Evolutionary conservation across 1,140 invertebrate species (phyloP).

Genomic region (Meloidogyne floridensis): DNA sequence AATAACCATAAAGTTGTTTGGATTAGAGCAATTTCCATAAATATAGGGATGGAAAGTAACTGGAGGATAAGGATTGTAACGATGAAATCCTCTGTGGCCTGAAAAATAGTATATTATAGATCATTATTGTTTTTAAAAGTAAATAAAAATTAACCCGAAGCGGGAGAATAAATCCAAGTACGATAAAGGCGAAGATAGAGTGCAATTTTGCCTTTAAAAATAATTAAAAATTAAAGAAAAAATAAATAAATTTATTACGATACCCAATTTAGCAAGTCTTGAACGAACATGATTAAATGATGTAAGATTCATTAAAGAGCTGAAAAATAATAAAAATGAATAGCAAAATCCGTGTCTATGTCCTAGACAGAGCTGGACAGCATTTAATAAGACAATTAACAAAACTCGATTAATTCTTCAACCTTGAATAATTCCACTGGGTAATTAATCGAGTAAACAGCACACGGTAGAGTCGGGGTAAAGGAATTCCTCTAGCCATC

Average conservation of each 20-base stretch:
- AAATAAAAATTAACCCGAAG: neutral
- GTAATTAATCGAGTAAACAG: too few relatives aligned
- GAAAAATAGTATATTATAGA: neutral
- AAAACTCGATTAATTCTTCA: too few relatives aligned
- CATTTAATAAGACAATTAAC: too few relatives aligned
- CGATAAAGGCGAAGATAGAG: conserved; percentile 23
- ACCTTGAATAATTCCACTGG: too few relatives aligned
- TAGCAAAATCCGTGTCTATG: too few relatives aligned
- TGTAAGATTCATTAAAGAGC: neutral
- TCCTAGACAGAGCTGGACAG: too few relatives aligned
- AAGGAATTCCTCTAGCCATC: too few relatives aligned
- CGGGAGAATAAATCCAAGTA: conserved; percentile 21
- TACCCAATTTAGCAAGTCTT: neutral
- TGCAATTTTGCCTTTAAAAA: conserved; percentile 19
- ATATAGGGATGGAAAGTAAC: conserved; percentile 8
- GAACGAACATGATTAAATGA: conserved; percentile 1
- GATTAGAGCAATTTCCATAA: neutral
- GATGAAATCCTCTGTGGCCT: conserved; percentile 21
- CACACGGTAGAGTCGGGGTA: too few relatives aligned
- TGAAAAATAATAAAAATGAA: neutral
- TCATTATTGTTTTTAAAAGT: too few relatives aligned
- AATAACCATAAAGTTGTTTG: neutral
- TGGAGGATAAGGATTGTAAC: conserved; percentile 12
- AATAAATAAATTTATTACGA: neutral
- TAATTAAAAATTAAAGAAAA: neutral